Conservation (phyloP, 2,888 invertebrate genomes). For the Drosophila recens region DNA sequence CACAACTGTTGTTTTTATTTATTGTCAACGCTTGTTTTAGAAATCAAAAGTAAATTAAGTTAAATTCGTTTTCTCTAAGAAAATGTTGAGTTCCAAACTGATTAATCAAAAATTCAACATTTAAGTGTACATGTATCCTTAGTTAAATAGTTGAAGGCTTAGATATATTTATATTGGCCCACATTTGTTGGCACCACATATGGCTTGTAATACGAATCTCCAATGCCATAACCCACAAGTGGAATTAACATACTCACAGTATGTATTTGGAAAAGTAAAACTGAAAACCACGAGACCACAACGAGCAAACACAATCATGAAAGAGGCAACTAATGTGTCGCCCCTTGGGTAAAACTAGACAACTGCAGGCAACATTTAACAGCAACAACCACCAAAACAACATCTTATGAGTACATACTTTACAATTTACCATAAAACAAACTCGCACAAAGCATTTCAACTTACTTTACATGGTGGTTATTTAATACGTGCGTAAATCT, state of each 20-base stretch:
- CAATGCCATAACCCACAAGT: conserved; percentile 64
- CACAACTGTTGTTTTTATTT: conserved; percentile 29
- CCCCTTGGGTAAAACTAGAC: conserved; percentile 33
- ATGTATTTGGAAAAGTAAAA: conserved; percentile 48
- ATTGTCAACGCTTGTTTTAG: conserved; percentile 11
- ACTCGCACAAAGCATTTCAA: conserved; percentile 40
- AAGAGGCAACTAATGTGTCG: conserved; percentile 47
- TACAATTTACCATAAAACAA: conserved; percentile 38
- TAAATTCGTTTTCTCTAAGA: conserved; percentile 15
- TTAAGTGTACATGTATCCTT: conserved; percentile 1
- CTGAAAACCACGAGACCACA: conserved; percentile 70
- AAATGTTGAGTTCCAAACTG: neutral
- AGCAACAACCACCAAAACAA: neutral
- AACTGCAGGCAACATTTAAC: conserved; percentile 10
- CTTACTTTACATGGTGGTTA: conserved; percentile 39
- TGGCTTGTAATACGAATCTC: conserved; percentile 58
- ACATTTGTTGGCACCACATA: conserved; percentile 5
- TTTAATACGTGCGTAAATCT: conserved; percentile 53
- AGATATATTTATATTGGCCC: neutral
- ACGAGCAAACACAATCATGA: conserved; percentile 38
- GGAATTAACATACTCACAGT: conserved; percentile 18
- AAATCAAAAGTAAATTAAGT: conserved; percentile 20
- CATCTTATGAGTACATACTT: conserved; percentile 15
- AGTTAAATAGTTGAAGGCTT: neutral
- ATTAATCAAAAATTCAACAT: conserved; percentile 5